Conservation (phyloP, 2,113 vertebrate species). For the Cacatua alba region DNA sequence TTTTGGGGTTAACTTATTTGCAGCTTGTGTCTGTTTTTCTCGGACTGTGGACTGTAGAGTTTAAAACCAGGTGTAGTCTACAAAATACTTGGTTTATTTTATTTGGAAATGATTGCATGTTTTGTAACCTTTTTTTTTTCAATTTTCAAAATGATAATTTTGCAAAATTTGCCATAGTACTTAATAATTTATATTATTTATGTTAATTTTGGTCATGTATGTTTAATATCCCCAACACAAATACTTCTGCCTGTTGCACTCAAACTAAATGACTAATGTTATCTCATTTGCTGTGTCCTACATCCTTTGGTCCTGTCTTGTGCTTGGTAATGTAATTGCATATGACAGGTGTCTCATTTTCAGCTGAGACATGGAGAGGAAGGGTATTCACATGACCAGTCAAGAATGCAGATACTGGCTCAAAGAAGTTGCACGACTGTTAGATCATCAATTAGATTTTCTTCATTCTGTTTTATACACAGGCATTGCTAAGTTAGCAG, state of each 20-base stretch:
- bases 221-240: neutral
- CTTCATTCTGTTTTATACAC: neutral
- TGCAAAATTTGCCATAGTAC: neutral
- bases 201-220: neutral
- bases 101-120: neutral
- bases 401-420: neutral
- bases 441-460: neutral
- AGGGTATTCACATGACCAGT: neutral
- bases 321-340: neutral
- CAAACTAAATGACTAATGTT: neutral
- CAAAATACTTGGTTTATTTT: neutral
- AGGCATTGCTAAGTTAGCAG: neutral
- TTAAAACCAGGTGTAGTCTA: neutral
- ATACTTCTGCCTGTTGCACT: neutral
- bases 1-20: neutral
- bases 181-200: neutral
- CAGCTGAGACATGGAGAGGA: neutral
- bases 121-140: neutral
- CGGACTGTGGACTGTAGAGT: neutral
- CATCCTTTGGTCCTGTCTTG: neutral
- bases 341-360: neutral
- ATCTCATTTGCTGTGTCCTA: neutral
- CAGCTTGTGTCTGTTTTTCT: neutral
- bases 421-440: neutral
- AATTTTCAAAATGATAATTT: neutral